phyloP scores from a whole-genome alignment of 2,113 vertebrate genomes.

The Labeo catla region DNA sequence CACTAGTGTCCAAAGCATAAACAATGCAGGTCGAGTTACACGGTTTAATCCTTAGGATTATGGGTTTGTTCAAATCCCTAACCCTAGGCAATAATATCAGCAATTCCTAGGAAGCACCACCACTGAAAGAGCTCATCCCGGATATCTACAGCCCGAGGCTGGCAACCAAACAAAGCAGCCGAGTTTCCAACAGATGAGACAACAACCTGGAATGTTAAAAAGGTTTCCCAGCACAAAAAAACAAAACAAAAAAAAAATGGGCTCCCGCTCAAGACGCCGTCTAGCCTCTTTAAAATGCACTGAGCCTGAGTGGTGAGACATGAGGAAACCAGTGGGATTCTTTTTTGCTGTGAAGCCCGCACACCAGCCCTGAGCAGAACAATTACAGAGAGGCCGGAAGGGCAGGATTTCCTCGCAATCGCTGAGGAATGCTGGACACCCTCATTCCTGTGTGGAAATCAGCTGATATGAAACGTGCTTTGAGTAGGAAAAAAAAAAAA shows the following conservation, averaged over 20 bases:
- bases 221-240: not conserved
- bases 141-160: slow-evolving; percentile 2
- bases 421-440: slow-evolving; percentile 46
- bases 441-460: slow-evolving; percentile 33
- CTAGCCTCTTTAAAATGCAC: slow-evolving; percentile 9
- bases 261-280: not conserved
- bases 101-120: not conserved
- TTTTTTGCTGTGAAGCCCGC: slow-evolving; percentile 29
- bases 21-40: not conserved
- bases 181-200: not conserved
- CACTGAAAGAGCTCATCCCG: not conserved
- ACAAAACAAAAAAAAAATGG: too few relatives aligned
- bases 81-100: not conserved
- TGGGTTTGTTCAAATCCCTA: not conserved
- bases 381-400: slow-evolving; percentile 49
- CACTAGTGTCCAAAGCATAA: not conserved
- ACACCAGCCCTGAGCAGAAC: slow-evolving; percentile 38
- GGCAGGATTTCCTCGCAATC: slow-evolving; percentile 55
- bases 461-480: slow-evolving; percentile 47
- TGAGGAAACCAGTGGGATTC: slow-evolving; percentile 27
- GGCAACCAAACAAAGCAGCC: slow-evolving; percentile 6
- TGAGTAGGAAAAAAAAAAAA: not conserved
- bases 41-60: not conserved
- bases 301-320: slow-evolving; percentile 22
- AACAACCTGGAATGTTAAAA: slow-evolving; percentile 28